Percentiles rank a stretch among this genome's conserved stretches.
Conservation (phyloP, 2,888 invertebrate species). For the Tridacna gigas region DNA sequence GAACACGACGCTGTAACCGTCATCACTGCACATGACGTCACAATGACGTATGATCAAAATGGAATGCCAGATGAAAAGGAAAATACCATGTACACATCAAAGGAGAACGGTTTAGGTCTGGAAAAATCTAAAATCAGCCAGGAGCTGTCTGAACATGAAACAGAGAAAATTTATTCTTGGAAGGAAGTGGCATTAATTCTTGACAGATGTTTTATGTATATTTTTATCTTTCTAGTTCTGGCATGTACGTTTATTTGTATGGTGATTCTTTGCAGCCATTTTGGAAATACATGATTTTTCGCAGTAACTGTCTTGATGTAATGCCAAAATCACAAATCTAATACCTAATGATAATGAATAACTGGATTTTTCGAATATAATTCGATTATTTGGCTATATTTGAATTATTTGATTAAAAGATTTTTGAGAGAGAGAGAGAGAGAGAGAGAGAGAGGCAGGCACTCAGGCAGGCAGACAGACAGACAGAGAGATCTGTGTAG, state of each 20-base stretch:
- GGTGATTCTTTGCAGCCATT: conserved; percentile 14
- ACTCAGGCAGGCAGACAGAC: too few species aligned
- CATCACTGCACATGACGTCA: not conserved
- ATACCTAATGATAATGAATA: too few species aligned
- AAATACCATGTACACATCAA: conserved; percentile 1
- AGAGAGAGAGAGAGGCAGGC: too few species aligned
- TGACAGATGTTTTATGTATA: conserved; percentile 60
- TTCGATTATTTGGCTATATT: too few species aligned
- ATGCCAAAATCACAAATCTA: too few species aligned
- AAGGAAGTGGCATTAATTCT: conserved; percentile 60
- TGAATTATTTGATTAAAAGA: too few species aligned
- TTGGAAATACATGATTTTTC: not conserved
- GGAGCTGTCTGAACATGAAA: not conserved
- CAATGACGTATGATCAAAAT: not conserved
- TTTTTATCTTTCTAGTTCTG: conserved; percentile 43
- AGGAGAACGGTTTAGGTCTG: not conserved
- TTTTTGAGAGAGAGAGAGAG: too few species aligned
- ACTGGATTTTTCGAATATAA: too few species aligned
- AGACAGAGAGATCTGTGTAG: too few species aligned
- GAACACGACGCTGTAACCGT: conserved; percentile 2
- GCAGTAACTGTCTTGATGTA: not conserved
- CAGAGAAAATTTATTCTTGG: conserved; percentile 51
- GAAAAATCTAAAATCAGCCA: not conserved
- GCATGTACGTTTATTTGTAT: conserved; percentile 40
- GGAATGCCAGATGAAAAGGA: not conserved